phyloP scores from a whole-genome alignment of 2,888 invertebrate genomes.

The Fissipunctia ypsillon region DNA sequence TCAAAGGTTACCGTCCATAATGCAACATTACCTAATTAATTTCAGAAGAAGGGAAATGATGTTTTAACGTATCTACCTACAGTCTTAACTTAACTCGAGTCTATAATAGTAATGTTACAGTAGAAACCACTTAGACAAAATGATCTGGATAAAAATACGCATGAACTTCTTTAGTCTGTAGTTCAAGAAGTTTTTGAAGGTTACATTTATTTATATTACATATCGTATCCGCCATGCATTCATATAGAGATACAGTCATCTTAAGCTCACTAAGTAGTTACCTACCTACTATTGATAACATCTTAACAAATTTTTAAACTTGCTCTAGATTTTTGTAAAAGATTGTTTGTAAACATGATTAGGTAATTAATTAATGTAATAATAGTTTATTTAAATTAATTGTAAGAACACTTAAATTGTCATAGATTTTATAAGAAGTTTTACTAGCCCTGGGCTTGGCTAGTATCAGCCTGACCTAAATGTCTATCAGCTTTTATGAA shows the following conservation, averaged over 20 bases:
- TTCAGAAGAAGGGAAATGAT: neutral
- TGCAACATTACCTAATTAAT: conserved; percentile 1
- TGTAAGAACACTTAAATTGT: neutral
- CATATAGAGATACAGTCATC: conserved; percentile 26
- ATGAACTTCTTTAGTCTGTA: conserved; percentile 30
- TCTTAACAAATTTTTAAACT: conserved; percentile 13
- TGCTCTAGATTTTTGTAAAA: conserved; percentile 15
- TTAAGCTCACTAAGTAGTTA: neutral
- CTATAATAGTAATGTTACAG: neutral
- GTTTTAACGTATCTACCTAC: neutral
- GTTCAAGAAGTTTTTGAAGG: conserved; percentile 53
- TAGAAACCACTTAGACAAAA: neutral
- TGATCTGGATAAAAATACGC: conserved; percentile 25
- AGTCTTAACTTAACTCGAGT: neutral
- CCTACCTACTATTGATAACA: conserved; percentile 8
- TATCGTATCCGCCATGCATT: conserved; percentile 50
- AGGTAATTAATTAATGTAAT: neutral
- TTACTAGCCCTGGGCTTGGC: conserved; percentile 27
- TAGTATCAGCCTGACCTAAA: conserved; percentile 48
- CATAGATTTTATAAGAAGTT: conserved; percentile 27
- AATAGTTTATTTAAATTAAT: conserved; percentile 8
- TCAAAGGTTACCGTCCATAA: conserved; percentile 21
- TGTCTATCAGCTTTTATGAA: conserved; percentile 50
- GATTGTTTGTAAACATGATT: neutral
- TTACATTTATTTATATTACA: conserved; percentile 46